phyloP scores from a whole-genome alignment of 35 echinoderm and acorn worm species.

The Lytechinus variegatus region DNA sequence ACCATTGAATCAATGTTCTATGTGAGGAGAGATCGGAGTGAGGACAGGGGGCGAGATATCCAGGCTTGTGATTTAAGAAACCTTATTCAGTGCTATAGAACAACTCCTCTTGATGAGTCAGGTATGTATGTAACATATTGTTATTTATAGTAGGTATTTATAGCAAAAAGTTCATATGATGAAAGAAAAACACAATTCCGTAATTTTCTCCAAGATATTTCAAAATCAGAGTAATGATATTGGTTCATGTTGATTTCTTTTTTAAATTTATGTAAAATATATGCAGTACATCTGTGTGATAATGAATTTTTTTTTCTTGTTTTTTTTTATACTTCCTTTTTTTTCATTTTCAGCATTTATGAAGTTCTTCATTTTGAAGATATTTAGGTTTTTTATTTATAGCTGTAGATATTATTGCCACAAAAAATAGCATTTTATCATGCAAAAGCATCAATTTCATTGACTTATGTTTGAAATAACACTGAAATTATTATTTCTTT shows the following conservation, averaged over 20 bases:
- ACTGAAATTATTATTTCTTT: not conserved
- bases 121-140: conserved; percentile 66
- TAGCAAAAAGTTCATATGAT: too few relatives aligned
- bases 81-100: conserved; percentile 85
- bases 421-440: not conserved
- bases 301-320: too few relatives aligned
- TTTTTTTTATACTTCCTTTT: too few relatives aligned
- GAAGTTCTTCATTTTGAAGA: too few relatives aligned
- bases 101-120: conserved; percentile 84
- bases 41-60: conserved; percentile 86
- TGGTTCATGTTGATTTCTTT: not conserved
- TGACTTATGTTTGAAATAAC: not conserved
- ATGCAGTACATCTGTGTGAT: too few relatives aligned
- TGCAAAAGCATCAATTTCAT: not conserved
- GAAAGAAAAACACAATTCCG: too few relatives aligned
- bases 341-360: too few relatives aligned
- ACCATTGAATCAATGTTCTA: conserved; percentile 98
- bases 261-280: not conserved
- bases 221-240: not conserved
- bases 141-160: not conserved
- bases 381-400: too few relatives aligned
- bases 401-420: not conserved
- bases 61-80: conserved; percentile 88
- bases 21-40: conserved; percentile 81
- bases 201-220: too few relatives aligned